These are phyloP conservation scores for Balearica regulorum DNA, from an alignment of 2,797 vertebrate genomes.

Conservation along the genomic window DNA sequence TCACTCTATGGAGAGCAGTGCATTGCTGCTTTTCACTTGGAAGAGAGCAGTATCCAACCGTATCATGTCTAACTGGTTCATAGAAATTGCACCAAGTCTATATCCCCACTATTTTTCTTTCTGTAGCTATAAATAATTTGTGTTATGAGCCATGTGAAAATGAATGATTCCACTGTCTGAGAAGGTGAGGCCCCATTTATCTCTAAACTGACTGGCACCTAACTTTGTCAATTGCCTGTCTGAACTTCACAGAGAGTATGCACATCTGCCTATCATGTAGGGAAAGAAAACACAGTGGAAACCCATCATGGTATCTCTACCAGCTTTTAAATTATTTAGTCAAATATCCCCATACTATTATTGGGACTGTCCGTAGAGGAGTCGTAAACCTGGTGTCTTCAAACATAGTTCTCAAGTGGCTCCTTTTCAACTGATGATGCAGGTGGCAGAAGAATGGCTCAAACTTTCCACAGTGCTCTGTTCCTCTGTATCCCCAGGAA, in stretches of 20 bases:
- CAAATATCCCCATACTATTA: not conserved
- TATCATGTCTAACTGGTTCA: conserved; percentile 3
- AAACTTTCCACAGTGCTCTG: not conserved
- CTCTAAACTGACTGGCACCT: not conserved
- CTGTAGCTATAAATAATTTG: conserved; percentile 50
- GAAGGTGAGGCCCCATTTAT: not conserved
- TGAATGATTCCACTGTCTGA: not conserved
- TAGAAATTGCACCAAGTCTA: not conserved
- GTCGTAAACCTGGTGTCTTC: not conserved
- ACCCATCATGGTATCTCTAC: not conserved
- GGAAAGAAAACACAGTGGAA: not conserved
- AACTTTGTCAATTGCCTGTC: not conserved
- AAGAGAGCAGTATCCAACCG: not conserved
- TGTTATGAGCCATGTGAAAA: conserved; percentile 27
- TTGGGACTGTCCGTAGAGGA: not conserved
- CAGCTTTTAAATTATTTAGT: not conserved
- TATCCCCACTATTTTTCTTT: conserved; percentile 58
- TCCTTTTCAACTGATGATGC: not conserved
- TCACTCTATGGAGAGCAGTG: conserved; percentile 39
- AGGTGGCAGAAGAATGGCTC: not conserved
- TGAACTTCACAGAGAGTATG: not conserved
- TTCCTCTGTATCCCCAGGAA: not conserved
- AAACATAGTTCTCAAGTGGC: not conserved
- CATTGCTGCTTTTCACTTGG: conserved; percentile 31
- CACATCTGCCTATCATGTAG: not conserved